Conservation (phyloP, 2,113 vertebrate species). For the Cryptotis parvus region DNA sequence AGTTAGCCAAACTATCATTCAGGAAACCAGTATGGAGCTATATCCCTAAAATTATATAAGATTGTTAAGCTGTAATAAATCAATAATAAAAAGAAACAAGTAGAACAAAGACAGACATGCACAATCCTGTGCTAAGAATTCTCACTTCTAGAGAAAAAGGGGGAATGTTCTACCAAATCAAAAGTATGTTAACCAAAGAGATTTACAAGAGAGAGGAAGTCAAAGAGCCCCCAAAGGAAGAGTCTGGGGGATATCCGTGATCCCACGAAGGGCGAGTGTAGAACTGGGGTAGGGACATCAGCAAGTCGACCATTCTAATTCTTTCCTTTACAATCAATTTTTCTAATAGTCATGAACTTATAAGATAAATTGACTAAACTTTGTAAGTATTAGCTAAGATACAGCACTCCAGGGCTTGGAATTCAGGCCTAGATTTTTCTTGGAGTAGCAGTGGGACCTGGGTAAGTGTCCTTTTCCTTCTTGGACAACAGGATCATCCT, state of each 20-base stretch:
- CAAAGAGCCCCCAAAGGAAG: neutral
- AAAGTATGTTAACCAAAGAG: neutral
- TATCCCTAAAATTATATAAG: too few species aligned
- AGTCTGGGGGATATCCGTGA: neutral
- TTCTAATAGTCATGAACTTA: slow-evolving; percentile 16
- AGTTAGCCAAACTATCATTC: neutral
- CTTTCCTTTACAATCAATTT: slow-evolving; percentile 1
- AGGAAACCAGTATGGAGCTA: neutral
- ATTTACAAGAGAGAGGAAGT: neutral
- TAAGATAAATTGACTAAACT: slow-evolving; percentile 10
- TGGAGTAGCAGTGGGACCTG: neutral
- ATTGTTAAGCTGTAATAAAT: neutral
- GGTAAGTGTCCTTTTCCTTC: neutral
- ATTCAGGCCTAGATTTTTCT: neutral
- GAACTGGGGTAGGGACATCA: neutral
- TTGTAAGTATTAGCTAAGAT: neutral
- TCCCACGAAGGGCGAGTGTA: neutral
- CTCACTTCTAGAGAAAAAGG: slow-evolving; percentile 27
- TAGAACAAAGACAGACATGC: slow-evolving; percentile 25
- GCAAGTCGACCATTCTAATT: neutral
- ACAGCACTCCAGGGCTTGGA: neutral
- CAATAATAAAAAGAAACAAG: neutral
- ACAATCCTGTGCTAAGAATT: neutral
- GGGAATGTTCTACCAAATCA: slow-evolving; percentile 5
- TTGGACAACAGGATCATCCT: neutral